Base-by-base conservation (phyloP, 2,113 vertebrate species). In the Apaloderma vittatum region DNA sequence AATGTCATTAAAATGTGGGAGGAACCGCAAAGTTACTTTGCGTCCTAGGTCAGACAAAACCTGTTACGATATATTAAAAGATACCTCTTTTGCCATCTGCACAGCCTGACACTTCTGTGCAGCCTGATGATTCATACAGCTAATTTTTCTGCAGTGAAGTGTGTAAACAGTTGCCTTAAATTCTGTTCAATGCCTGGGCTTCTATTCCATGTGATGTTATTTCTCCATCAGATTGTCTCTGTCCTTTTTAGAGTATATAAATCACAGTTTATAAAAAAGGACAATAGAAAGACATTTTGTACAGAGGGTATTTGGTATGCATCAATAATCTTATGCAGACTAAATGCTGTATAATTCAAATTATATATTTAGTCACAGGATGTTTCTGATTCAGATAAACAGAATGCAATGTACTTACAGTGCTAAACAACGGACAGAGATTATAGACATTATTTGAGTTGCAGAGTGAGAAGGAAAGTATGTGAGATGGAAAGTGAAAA, bases 301-400 rank as follows among this genome's bases (percentile, higher is more conserved):
- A 40, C 49, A 66, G 45, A 90, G 66, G 10, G 8, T 76, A 65
- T 92, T 95, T 82, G 80, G 79, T 94, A 94, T 85, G 92, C 81
- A 91, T 76, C 54, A 85, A 36, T 54, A 65, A 86, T 63, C 54
- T 80, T 83, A 46, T 37, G 18, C 40, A 88, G 79, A 83, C 71
- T 89, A 89, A 88, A 81, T 74, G 65, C 34, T 91, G 68, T 55
- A 89, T 92, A 92, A 94, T 83, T 88, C 82, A 95, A 88, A 93
- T 89, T 88, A 70, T 66, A 66, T 91, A 52, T 93, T 94, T 96
- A 92, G 83, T 92, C 72, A 92, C 65, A 77, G 59, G 59, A 59
- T 67, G 51, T 81, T 94, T 81, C 85, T 91, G 37, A 83, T 88
- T 91, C 72, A 78, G 59, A 73, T 71, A 63, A 86, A 67, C 65